Percentiles rank a stretch among this genome's conserved stretches.
These are phyloP conservation scores for Noctua fimbriata DNA, from an alignment of 2,888 invertebrate genomes.

Conservation along the genomic window DNA sequence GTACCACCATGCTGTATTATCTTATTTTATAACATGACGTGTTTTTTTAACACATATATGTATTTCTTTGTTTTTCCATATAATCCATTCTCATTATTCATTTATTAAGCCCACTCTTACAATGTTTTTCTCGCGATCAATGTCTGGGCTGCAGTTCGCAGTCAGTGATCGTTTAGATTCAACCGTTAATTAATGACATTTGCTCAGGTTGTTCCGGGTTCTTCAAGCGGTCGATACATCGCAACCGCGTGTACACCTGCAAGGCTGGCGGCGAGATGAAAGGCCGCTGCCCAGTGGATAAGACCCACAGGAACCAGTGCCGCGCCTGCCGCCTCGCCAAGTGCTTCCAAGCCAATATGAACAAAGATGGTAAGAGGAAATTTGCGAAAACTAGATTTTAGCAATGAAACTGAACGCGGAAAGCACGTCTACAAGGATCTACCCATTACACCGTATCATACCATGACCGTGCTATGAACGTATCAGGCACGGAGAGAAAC, in stretches of 20 bases:
- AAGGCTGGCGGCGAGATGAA: conserved; percentile 98
- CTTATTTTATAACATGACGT: too few relatives aligned
- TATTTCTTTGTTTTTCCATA: not conserved
- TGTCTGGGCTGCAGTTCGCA: not conserved
- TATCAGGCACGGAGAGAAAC: not conserved
- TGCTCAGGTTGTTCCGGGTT: conserved; percentile 97
- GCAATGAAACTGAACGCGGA: not conserved
- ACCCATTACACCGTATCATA: not conserved
- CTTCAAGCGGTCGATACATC: conserved; percentile 98
- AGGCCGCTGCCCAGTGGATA: conserved; percentile 98
- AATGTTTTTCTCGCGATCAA: not conserved
- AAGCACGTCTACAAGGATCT: not conserved
- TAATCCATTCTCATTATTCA: not conserved
- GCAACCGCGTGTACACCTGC: conserved; percentile 98
- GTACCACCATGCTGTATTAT: not conserved
- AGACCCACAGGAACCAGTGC: conserved; percentile 99
- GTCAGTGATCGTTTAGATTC: not conserved
- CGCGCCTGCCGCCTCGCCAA: conserved; percentile 98
- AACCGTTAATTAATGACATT: not conserved
- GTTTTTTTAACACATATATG: not conserved
- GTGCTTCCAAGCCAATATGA: conserved; percentile 99
- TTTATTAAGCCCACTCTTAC: not conserved
- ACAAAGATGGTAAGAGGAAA: conserved; percentile 97
- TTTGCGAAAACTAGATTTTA: not conserved
- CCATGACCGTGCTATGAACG: not conserved